Base-by-base conservation (phyloP, 2,113 vertebrate genomes). In the Ranitomeya variabilis region DNA sequence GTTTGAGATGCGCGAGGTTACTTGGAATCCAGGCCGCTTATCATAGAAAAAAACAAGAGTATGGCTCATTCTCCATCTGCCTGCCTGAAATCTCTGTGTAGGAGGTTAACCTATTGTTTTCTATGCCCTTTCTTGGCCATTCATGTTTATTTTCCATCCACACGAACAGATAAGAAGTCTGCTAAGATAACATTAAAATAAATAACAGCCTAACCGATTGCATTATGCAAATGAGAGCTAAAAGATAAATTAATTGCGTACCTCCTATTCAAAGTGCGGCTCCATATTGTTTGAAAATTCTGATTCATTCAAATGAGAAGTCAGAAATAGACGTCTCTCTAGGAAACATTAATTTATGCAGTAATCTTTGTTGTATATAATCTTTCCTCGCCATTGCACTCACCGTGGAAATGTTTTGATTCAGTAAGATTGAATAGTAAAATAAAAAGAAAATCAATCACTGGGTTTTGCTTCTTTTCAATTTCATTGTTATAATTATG, bases 1-100 rank as follows among this genome's bases (percentile, higher is more conserved):
- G n/a, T 92, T 93, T 94, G 93, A 93, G 91, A 94, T 94, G 93
- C 78, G 10, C 91, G 94, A 93, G 90, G 91, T 93, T 95, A 92
- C 92, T 89, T 94, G 91, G 91, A 93, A 31, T 91, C 90, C 92
- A 91, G 91, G 79, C 90, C 90, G 90, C 91, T 93, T 93, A 93
- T 92, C 89, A 88, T 87, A 93, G 90, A 91, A 83, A 77, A 85
- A 80, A 77, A 85, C 80, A 91, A 90, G 90, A 92, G 91, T 91
- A 91, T 92, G 89, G 83, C 89, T 94, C 90, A 90, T 93, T 93
- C 90, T 92, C 93, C 91, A 87, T 91, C 90, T 93, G 89, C 90
- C 90, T 95, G 80, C 69, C 91, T 90, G 85, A 92, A 93, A 91
- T n/a, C 62, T 21, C 78, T 90, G 67, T 92, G 89, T 78, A 91